Evolutionary conservation across 2,797 vertebrate genomes (phyloP).

Genomic region (Prionace glauca): DNA sequence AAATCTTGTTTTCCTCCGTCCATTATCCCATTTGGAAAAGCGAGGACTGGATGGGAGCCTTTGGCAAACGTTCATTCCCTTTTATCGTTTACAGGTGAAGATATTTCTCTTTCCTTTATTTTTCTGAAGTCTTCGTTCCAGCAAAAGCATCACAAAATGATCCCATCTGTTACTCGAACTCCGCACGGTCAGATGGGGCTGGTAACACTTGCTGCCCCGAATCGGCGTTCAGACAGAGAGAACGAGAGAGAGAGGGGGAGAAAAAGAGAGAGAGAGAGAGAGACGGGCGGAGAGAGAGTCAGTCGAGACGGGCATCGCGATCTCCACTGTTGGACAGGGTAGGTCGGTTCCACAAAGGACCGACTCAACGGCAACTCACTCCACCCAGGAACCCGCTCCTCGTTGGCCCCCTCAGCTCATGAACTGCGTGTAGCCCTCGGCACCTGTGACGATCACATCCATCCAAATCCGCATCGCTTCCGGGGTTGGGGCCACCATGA

Average conservation of each 20-base stretch:
- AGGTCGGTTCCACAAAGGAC: neutral
- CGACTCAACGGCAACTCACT: neutral
- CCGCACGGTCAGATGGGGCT: neutral
- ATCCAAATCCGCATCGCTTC: constrained; percentile 94
- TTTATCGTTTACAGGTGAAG: neutral
- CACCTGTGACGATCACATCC: constrained; percentile 83
- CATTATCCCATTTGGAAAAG: neutral
- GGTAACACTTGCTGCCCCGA: neutral
- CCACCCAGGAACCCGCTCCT: neutral
- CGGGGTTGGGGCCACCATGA: constrained; percentile 73
- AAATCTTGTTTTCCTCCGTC: neutral
- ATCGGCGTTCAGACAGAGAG: neutral
- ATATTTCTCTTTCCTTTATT: neutral
- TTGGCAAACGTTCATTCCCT: neutral
- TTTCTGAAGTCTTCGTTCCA: neutral
- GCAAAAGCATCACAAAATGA: neutral
- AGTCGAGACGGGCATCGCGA: neutral
- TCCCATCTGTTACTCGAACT: no score
- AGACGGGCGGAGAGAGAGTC: neutral
- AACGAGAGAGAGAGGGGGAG: neutral
- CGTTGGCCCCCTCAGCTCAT: neutral
- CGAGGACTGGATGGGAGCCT: neutral
- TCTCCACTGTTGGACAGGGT: neutral
- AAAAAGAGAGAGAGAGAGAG: no score
- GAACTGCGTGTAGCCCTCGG: constrained; percentile 55